These are phyloP conservation scores for Pagetopsis macropterus DNA, from an alignment of 2,797 vertebrate genomes.

Conservation along the genomic window DNA sequence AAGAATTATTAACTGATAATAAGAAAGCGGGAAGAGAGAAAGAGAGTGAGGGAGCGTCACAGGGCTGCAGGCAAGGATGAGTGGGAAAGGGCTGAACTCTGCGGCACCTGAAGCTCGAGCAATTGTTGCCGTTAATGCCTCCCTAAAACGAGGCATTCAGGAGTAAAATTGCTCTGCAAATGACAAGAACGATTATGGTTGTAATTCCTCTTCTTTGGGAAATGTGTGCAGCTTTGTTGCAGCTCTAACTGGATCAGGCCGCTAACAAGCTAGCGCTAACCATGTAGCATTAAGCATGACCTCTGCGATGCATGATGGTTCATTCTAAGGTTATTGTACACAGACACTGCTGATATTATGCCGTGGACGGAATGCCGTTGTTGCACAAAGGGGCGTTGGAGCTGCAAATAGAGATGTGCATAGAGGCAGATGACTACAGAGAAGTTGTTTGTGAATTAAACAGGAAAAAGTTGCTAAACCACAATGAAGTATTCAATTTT, in stretches of 20 bases:
- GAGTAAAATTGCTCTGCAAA: constrained; percentile 97
- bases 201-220: constrained; percentile 86
- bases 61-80: constrained; percentile 82
- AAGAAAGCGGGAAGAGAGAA: constrained; percentile 87
- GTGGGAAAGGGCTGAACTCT: constrained; percentile 81
- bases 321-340: constrained; percentile 55
- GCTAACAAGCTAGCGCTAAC: constrained; percentile 84
- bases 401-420: constrained; percentile 1
- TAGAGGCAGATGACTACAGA: not conserved
- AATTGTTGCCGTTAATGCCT: constrained; percentile 90
- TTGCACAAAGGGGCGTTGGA: not conserved
- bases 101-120: constrained; percentile 93
- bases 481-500: not conserved
- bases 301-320: constrained; percentile 68
- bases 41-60: constrained; percentile 72
- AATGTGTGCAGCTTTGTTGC: constrained; percentile 87
- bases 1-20: constrained; percentile 99
- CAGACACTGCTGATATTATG: constrained; percentile 17
- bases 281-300: constrained; percentile 70
- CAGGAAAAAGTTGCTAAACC: not conserved
- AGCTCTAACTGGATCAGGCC: constrained; percentile 84
- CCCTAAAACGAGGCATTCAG: constrained; percentile 97
- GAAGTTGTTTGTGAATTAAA: not conserved
- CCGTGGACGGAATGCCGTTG: not conserved
- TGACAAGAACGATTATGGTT: constrained; percentile 96